These are phyloP conservation scores for Drosophila kepulauana DNA, from an alignment of 1,140 invertebrate species.

Conservation along the genomic window DNA sequence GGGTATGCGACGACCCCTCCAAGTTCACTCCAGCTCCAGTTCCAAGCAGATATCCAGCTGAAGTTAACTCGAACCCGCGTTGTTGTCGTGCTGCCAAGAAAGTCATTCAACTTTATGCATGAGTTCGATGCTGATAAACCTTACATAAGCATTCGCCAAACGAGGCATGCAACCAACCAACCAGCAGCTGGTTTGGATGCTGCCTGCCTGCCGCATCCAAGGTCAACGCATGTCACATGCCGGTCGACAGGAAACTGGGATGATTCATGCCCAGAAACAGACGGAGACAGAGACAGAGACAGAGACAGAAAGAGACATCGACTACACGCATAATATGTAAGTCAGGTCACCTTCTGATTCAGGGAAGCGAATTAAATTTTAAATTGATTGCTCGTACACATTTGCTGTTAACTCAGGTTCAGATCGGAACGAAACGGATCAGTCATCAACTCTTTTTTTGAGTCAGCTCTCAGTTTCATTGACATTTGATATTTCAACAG, in stretches of 20 bases:
- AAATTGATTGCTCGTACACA: constrained; percentile 32
- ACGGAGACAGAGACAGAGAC: too few species aligned
- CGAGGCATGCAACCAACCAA: constrained; percentile 34
- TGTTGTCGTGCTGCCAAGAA: constrained; percentile 6
- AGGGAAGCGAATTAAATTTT: constrained; percentile 36
- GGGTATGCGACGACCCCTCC: constrained; percentile 38
- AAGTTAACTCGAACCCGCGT: neutral
- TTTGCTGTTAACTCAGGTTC: neutral
- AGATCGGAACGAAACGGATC: constrained; percentile 4
- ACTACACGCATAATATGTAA: constrained; percentile 20
- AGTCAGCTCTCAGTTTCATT: constrained; percentile 38
- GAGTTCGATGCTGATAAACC: constrained; percentile 14
- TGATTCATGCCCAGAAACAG: constrained; percentile 37
- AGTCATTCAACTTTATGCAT: constrained; percentile 67
- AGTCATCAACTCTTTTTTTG: constrained; percentile 20
- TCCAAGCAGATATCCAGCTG: neutral
- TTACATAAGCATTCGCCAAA: constrained; percentile 66
- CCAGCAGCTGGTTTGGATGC: constrained; percentile 34
- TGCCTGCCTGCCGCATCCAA: constrained; percentile 40
- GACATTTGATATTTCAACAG: constrained; percentile 59
- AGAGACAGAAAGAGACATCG: neutral
- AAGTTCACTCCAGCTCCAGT: constrained; percentile 37
- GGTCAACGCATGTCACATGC: constrained; percentile 61
- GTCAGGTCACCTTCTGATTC: constrained; percentile 35
- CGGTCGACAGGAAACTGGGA: constrained; percentile 42